Evolutionary conservation across 2,797 vertebrate species (phyloP).

Genomic region (Knipowitschia caucasica): DNA sequence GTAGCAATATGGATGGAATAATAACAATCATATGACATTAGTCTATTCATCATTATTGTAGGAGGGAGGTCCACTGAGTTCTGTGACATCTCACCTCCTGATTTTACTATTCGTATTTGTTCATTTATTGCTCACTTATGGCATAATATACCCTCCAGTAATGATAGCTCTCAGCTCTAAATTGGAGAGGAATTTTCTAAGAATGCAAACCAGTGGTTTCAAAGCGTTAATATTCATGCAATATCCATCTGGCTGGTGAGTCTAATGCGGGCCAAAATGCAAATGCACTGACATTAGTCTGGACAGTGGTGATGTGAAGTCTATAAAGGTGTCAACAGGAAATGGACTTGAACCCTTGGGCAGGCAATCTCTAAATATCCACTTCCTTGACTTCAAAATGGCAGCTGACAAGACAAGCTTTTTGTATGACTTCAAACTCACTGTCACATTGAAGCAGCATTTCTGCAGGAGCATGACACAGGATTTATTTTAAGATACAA

Average conservation of each 20-base stretch:
- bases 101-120: neutral
- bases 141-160: neutral
- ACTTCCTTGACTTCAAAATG: neutral
- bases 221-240: neutral
- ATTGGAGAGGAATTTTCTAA: neutral
- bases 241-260: neutral
- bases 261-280: neutral
- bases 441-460: constrained; percentile 6
- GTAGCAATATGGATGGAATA: neutral
- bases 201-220: neutral
- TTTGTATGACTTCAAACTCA: neutral
- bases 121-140: neutral
- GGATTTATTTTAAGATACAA: constrained; percentile 10
- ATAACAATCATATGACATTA: no score
- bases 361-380: constrained; percentile 9
- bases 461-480: constrained; percentile 2
- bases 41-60: no score
- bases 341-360: constrained; percentile 15
- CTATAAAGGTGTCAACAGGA: constrained; percentile 16
- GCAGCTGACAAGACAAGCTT: constrained; percentile 1
- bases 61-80: no score
- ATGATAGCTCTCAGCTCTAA: neutral
- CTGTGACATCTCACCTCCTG: no score
- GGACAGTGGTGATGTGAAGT: neutral
- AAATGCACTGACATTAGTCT: neutral